Evolutionary conservation across 2,888 invertebrate species (phyloP).

Genomic region (Teleiodes luculella): DNA sequence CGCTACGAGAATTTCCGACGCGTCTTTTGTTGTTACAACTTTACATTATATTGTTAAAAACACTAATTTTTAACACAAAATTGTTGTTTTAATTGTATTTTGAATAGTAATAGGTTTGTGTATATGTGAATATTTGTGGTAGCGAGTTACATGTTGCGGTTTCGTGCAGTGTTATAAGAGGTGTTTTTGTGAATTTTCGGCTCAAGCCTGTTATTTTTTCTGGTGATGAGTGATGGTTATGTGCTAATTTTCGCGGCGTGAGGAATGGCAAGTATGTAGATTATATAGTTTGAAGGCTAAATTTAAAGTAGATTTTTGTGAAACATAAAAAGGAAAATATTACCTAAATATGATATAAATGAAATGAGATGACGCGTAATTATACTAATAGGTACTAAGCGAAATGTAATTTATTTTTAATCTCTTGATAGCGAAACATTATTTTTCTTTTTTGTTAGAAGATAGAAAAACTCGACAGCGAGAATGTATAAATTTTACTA

Average conservation of each 20-base stretch:
- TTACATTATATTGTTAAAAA: slow-evolving; percentile 10
- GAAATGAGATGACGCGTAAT: too few relatives aligned
- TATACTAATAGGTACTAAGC: too few relatives aligned
- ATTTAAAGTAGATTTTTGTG: not conserved
- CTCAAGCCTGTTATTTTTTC: not conserved
- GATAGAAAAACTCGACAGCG: too few relatives aligned
- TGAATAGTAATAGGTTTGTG: not conserved
- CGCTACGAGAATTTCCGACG: not conserved
- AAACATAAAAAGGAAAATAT: not conserved
- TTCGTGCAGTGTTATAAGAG: not conserved
- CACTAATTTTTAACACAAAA: not conserved
- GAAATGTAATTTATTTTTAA: too few relatives aligned
- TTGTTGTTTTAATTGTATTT: too few relatives aligned
- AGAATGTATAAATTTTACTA: too few relatives aligned
- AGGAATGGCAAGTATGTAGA: not conserved
- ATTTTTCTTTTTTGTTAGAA: too few relatives aligned
- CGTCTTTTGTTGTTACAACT: slow-evolving; percentile 9
- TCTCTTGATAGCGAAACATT: too few relatives aligned
- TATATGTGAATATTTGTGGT: not conserved
- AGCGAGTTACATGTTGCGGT: not conserved
- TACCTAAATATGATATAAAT: too few relatives aligned
- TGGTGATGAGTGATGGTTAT: not conserved
- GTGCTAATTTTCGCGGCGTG: not conserved
- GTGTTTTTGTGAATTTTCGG: not conserved
- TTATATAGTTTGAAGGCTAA: too few relatives aligned